Conservation (phyloP, 2,797 vertebrate genomes). For the Phalanger gymnotis region DNA sequence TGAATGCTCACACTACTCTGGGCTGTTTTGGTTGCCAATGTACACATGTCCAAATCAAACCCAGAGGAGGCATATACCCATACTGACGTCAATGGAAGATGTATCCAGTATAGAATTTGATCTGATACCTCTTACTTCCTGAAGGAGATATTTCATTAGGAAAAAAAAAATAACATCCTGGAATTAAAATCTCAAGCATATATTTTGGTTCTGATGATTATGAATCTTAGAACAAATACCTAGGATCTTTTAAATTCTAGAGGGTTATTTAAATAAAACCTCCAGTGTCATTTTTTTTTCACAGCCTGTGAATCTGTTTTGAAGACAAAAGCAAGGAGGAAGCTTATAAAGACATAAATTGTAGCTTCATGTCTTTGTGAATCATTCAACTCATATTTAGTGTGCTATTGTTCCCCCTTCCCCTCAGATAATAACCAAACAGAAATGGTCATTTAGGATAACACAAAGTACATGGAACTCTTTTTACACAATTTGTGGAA, state of each 20-base stretch:
- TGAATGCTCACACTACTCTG: background rate
- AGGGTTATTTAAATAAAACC: background rate
- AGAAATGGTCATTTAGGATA: background rate
- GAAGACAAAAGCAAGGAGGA: background rate
- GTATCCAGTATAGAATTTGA: background rate
- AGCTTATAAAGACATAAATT: background rate
- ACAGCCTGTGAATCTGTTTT: background rate
- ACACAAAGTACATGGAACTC: background rate
- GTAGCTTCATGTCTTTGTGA: background rate
- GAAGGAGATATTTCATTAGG: background rate
- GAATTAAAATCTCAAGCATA: background rate
- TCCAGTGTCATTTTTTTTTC: background rate
- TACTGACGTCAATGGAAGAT: background rate
- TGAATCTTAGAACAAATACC: background rate
- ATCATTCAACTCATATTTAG: background rate
- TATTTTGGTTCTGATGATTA: background rate
- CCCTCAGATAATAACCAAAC: background rate
- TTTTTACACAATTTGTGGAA: background rate
- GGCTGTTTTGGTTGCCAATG: background rate
- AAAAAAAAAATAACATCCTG: background rate
- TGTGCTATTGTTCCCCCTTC: background rate
- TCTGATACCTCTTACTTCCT: background rate
- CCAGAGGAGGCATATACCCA: background rate
- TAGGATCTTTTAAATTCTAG: background rate
- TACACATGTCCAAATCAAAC: background rate